Conservation (phyloP, 2,113 vertebrate genomes). For the Odontesthes bonariensis region DNA sequence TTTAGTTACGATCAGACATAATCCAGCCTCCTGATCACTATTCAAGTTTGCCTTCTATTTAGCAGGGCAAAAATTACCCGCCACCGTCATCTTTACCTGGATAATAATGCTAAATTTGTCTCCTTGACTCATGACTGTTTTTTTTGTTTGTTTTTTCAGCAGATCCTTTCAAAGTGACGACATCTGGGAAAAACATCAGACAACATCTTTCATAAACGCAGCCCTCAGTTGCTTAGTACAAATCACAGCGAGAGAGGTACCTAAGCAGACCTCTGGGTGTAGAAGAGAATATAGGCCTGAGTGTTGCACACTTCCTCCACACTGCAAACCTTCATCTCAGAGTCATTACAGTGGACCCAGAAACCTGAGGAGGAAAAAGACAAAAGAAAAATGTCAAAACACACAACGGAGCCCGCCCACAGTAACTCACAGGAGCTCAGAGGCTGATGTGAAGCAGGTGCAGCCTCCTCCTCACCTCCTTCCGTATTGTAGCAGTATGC, state of each 20-base stretch:
- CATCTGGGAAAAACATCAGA: slow-evolving; percentile 40
- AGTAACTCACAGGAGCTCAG: not conserved
- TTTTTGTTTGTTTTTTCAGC: slow-evolving; percentile 34
- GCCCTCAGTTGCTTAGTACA: slow-evolving; percentile 40
- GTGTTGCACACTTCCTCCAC: slow-evolving; percentile 99
- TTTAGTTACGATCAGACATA: slow-evolving; percentile 1
- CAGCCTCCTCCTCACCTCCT: slow-evolving; percentile 88
- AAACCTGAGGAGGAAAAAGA: slow-evolving; percentile 86
- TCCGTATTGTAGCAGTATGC: slow-evolving; percentile 99
- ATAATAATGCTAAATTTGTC: slow-evolving; percentile 23
- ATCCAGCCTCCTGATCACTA: slow-evolving; percentile 2
- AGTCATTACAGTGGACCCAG: slow-evolving; percentile 99
- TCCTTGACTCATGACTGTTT: slow-evolving; percentile 12
- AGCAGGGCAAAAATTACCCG: not conserved
- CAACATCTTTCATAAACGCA: slow-evolving; percentile 65
- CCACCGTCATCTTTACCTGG: slow-evolving; percentile 1
- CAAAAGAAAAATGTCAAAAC: not conserved
- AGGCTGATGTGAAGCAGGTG: too few relatives aligned
- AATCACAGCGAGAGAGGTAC: slow-evolving; percentile 82
- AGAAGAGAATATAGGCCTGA: slow-evolving; percentile 99
- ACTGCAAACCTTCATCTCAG: slow-evolving; percentile 98
- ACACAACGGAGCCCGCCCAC: not conserved
- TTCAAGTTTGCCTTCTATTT: not conserved
- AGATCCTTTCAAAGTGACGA: slow-evolving; percentile 43
- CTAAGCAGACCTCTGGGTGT: slow-evolving; percentile 95